Conservation (phyloP, 2,113 vertebrate species). For the Pedionomus torquatus region DNA sequence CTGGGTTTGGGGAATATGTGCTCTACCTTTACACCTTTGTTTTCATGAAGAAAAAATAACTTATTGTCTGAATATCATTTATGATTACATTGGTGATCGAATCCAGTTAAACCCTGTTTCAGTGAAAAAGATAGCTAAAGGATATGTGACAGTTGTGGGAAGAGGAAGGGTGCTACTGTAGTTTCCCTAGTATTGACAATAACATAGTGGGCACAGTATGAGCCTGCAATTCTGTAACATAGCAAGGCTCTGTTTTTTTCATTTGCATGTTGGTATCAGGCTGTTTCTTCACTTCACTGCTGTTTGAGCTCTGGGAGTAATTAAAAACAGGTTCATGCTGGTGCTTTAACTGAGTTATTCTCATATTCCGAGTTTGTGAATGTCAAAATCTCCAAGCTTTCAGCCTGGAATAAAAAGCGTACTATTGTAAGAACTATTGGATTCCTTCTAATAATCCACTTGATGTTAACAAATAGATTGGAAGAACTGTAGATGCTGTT, state of each 20-base stretch:
- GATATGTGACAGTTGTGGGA: neutral
- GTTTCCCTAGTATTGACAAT: neutral
- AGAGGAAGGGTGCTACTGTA: neutral
- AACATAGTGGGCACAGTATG: neutral
- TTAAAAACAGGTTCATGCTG: neutral
- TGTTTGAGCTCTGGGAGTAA: neutral
- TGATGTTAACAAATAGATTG: neutral
- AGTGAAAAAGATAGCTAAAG: neutral
- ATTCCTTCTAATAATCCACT: slow-evolving; percentile 17
- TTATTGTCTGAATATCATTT: neutral
- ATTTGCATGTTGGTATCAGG: neutral
- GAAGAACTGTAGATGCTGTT: neutral
- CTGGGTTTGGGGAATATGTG: neutral
- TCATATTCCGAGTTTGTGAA: neutral
- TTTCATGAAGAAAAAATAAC: neutral
- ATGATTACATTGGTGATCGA: neutral
- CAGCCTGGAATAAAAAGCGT: neutral
- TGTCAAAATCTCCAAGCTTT: neutral
- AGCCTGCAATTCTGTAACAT: neutral
- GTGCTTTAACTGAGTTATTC: neutral
- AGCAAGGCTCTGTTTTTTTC: neutral
- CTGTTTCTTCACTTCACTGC: neutral
- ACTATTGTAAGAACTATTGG: neutral
- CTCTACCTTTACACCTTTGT: neutral
- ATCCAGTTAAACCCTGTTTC: neutral